A percentile compares a stretch with the other conserved stretches of the same genome.
phyloP scores from a whole-genome alignment of 2,888 invertebrate genomes.

The Drosophila falleni region DNA sequence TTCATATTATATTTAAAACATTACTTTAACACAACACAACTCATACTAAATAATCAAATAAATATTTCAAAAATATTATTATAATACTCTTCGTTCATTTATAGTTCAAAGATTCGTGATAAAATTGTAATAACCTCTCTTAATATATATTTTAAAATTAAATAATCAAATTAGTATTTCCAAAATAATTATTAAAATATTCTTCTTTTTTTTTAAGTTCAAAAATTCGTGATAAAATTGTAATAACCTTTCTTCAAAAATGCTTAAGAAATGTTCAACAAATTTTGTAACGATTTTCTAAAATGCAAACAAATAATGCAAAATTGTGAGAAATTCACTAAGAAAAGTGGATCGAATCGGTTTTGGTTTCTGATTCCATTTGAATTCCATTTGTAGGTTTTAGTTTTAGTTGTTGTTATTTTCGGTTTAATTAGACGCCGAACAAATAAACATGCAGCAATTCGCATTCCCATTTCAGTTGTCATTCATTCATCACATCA shows the following conservation, averaged over 20 bases:
- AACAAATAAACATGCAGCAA: conserved; percentile 19
- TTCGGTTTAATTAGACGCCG: conserved; percentile 41
- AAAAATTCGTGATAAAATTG: conserved; percentile 1
- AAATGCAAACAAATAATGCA: conserved; percentile 5
- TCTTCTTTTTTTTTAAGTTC: neutral
- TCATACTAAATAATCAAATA: neutral
- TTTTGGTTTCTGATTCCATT: conserved; percentile 21
- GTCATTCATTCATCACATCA: conserved; percentile 75
- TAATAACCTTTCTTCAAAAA: neutral
- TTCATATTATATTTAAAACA: no score
- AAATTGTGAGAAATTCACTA: conserved; percentile 5
- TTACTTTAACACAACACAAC: no score
- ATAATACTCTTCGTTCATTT: neutral
- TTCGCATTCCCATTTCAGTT: conserved; percentile 62
- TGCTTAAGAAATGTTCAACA: neutral
- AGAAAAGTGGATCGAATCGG: conserved; percentile 8
- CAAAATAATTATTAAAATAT: neutral
- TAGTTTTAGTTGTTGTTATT: conserved; percentile 9
- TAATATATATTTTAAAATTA: no score
- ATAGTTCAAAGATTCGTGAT: neutral
- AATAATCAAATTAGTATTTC: neutral
- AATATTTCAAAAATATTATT: no score
- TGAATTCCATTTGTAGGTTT: conserved; percentile 3
- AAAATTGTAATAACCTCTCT: neutral
- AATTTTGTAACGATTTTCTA: conserved; percentile 2